Percentiles rank a stretch among this genome's conserved stretches.
Conservation (phyloP, 2,113 vertebrate species). For the Prolemur simus region DNA sequence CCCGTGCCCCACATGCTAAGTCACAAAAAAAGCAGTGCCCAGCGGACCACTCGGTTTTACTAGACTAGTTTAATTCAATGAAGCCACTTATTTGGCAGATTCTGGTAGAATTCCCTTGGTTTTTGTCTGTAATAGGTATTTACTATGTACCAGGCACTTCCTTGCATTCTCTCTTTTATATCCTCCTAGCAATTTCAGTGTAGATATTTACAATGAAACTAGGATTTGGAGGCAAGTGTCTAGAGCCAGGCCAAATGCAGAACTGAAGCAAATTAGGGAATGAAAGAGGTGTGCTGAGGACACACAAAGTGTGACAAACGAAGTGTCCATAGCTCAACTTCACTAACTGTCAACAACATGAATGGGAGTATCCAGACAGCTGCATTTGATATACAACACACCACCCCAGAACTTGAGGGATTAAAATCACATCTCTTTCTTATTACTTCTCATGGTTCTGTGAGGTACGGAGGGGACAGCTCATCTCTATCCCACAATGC, state of each 20-base stretch:
- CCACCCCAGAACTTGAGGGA: background rate
- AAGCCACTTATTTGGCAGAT: background rate
- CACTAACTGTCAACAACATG: background rate
- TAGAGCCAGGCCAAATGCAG: background rate
- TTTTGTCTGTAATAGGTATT: background rate
- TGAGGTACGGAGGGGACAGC: background rate
- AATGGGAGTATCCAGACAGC: background rate
- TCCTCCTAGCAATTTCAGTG: background rate
- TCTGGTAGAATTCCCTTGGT: background rate
- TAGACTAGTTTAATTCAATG: background rate
- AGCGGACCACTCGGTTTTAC: background rate
- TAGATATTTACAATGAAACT: background rate
- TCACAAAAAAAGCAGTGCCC: background rate
- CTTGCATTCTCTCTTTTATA: background rate
- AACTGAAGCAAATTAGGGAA: background rate
- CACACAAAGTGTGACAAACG: too few relatives aligned
- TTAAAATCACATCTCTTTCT: background rate
- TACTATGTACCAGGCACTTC: background rate
- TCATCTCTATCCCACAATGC: background rate
- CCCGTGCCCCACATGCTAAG: background rate
- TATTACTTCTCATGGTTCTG: background rate
- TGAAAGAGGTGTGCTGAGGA: background rate
- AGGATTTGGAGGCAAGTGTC: background rate
- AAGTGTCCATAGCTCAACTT: background rate
- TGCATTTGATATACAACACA: rapidly evolving